Conservation (phyloP, 2,113 vertebrate species). For the Sylvilagus bachmani region DNA sequence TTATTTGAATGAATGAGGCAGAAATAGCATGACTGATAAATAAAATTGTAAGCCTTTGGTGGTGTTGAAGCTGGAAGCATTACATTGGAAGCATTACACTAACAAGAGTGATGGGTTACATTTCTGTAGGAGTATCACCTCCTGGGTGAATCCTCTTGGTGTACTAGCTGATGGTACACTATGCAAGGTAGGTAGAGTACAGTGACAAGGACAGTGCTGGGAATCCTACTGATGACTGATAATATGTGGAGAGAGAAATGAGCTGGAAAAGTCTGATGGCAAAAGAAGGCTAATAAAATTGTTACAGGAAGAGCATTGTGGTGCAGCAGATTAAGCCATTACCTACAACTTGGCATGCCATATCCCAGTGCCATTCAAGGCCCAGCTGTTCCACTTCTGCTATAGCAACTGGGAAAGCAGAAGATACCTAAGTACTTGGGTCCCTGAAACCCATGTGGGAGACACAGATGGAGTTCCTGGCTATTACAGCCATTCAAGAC, state of each 20-base stretch:
- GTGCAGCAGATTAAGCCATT: too few species aligned
- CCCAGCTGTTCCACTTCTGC: too few species aligned
- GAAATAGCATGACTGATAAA: not conserved
- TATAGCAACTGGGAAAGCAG: too few species aligned
- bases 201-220: not conserved
- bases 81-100: not conserved
- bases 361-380: too few species aligned
- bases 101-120: too few species aligned
- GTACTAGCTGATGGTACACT: not conserved
- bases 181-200: not conserved
- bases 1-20: not conserved
- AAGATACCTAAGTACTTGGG: too few species aligned
- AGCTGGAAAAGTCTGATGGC: not conserved
- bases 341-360: too few species aligned
- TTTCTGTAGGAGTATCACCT: not conserved
- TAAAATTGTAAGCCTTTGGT: not conserved
- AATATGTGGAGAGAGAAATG: not conserved
- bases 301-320: too few species aligned
- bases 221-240: not conserved
- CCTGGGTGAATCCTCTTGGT: fast-evolving
- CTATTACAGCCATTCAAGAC: too few species aligned
- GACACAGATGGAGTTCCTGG: too few species aligned
- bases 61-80: not conserved
- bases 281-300: not conserved
- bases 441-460: too few species aligned